Base-by-base conservation (phyloP, 2,797 vertebrate genomes). In the Coccyzus lansbergi region DNA sequence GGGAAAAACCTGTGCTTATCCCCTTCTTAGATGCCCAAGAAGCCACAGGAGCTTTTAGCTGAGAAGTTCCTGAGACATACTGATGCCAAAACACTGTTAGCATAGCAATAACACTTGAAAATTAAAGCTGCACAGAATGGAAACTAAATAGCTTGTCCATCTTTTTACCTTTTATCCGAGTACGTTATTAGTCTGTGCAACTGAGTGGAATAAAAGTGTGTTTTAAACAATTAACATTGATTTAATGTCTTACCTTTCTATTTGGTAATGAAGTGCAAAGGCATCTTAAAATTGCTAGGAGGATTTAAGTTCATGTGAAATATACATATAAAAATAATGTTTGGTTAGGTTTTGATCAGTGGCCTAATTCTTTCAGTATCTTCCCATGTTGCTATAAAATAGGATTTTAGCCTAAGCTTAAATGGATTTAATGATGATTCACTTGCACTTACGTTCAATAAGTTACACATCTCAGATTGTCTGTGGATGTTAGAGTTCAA, bases 401-500 rank as follows among this genome's bases (percentile, higher is more conserved):
- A 60, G 0, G 1, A 14, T n/a, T 83, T 51, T 25, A 75, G 25
- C 16, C 19, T 81, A 21, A 92, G 31, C 7, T 67, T 48, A 18
- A 46, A 6, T 31, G 26, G 10, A 16, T 64, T 88, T 86, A 18
- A 24, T 72, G 72, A 33, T 11, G 9, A 46, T 60, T 88, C 6
- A 5, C 2, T 4, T 49, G 12, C 0, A 8, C 9, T 68, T 72
- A 7, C 7, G 2, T 1, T 74, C 24, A 62, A 3, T 0, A 31
- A 60, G 18, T 20, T 51, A 5, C 49, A 6, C 9, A 3, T 53
- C 28, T 77, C 1, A 1, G 22, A 14, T 14, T 56, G 51, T 5
- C 78, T 69, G 29, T 52, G 48, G 6, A 44, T 28, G 8, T 3
- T 68, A 31, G 78, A 48, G 18, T 60, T 64, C 78, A 58, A 12